A percentile compares a stretch with the other conserved stretches of the same genome.
Conservation (phyloP, 2,113 vertebrate genomes). For the Dasyornis broadbenti region DNA sequence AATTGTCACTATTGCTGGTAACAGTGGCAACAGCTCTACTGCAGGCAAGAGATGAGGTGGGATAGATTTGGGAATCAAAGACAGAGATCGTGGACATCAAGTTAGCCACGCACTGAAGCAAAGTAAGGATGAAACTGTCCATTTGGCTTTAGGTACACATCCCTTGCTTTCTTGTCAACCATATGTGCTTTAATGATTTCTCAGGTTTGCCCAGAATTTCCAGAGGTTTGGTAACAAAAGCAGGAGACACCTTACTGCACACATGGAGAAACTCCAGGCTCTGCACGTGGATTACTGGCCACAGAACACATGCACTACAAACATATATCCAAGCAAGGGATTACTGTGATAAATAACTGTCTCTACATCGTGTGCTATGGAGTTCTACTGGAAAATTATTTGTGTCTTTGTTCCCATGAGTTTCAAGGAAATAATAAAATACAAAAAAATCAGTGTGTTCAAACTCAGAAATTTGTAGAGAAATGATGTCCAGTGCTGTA, state of each 20-base stretch:
- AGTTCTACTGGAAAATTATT: neutral
- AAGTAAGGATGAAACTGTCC: neutral
- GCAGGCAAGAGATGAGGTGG: neutral
- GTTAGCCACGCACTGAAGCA: neutral
- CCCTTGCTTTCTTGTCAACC: neutral
- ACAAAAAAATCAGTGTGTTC: neutral
- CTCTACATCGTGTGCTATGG: neutral
- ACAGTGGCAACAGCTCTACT: neutral
- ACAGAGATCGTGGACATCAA: neutral
- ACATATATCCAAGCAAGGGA: neutral
- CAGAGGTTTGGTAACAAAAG: neutral
- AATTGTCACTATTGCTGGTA: neutral
- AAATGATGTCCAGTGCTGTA: neutral
- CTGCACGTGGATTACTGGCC: accelerated
- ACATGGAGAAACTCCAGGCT: neutral
- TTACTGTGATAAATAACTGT: neutral
- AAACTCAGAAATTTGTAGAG: neutral
- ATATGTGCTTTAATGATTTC: neutral
- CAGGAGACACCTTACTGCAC: neutral
- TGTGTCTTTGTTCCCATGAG: neutral
- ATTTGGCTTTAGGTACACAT: neutral
- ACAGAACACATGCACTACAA: accelerated
- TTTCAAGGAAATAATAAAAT: neutral
- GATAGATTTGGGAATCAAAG: neutral
- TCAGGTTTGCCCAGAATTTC: neutral